These are phyloP conservation scores for Periophthalmus magnuspinnatus DNA, from an alignment of 2,797 vertebrate genomes.

Conservation along the genomic window DNA sequence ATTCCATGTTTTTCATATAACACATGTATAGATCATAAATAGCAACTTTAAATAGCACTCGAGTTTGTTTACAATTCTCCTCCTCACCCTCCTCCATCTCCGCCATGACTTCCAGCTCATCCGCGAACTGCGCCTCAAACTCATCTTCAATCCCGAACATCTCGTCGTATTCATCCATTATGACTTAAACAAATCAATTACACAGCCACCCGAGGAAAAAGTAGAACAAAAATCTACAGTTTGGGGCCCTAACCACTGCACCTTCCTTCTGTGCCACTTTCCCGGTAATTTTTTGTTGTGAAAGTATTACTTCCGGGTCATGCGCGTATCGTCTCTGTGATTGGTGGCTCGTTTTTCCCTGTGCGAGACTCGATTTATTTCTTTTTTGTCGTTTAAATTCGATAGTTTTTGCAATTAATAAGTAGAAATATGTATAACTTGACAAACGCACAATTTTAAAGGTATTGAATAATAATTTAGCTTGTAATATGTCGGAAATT, in stretches of 20 bases:
- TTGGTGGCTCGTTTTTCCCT: conserved; percentile 46
- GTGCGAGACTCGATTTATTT: not conserved
- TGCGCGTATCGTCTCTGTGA: not conserved
- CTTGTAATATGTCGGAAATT: not conserved
- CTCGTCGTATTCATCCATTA: conserved; percentile 83
- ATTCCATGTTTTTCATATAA: not conserved
- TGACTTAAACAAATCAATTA: fast-evolving
- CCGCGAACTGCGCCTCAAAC: conserved; percentile 84
- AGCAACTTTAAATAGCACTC: not conserved
- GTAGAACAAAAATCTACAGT: not conserved
- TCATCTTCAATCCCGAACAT: conserved; percentile 77
- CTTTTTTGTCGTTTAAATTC: not conserved
- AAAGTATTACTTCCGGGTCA: conserved; percentile 53
- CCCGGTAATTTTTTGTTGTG: conserved; percentile 52
- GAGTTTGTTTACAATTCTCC: not conserved
- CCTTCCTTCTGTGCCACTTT: conserved; percentile 6
- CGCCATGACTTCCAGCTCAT: conserved; percentile 88
- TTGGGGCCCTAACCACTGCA: not conserved
- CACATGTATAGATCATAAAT: not conserved
- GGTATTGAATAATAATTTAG: not conserved
- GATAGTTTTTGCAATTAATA: not conserved
- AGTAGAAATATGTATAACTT: not conserved
- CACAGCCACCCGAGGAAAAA: not conserved
- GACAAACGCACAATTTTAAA: not conserved
- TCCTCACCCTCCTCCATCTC: conserved; percentile 66